phyloP scores from a whole-genome alignment of 2,113 vertebrate species.

The Podilymbus podiceps region DNA sequence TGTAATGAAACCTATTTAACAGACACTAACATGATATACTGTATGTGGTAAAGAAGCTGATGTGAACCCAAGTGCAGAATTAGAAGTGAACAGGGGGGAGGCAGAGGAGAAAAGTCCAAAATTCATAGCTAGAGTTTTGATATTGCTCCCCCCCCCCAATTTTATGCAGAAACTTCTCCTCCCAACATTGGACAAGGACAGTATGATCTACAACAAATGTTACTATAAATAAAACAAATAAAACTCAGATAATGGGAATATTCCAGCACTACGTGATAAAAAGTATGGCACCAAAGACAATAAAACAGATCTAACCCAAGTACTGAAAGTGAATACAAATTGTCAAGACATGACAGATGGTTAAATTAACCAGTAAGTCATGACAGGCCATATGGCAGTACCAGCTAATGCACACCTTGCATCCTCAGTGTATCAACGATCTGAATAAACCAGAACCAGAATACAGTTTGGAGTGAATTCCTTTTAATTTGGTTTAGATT shows the following conservation, averaged over 20 bases:
- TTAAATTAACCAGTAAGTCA: conserved; percentile 47
- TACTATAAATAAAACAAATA: background rate
- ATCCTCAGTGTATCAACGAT: background rate
- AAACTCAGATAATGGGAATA: background rate
- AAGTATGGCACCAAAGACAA: background rate
- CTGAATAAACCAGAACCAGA: background rate
- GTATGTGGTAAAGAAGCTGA: background rate
- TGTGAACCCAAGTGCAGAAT: background rate
- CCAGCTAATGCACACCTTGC: conserved; percentile 33
- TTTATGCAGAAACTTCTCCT: background rate
- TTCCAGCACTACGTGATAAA: background rate
- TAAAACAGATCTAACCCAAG: background rate
- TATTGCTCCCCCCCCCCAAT: background rate
- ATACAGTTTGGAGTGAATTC: background rate
- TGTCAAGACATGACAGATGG: conserved; percentile 53
- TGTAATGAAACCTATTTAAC: background rate
- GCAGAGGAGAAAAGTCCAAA: background rate
- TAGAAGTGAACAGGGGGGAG: background rate
- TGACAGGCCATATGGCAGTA: conserved; percentile 38
- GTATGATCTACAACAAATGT: background rate
- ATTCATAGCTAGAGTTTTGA: background rate
- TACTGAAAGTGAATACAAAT: background rate
- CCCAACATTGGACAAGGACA: background rate
- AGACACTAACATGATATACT: background rate
- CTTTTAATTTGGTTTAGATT: background rate